Evolutionary conservation across 2,888 invertebrate genomes (phyloP).

Genomic region (Drosophila longiperda): DNA sequence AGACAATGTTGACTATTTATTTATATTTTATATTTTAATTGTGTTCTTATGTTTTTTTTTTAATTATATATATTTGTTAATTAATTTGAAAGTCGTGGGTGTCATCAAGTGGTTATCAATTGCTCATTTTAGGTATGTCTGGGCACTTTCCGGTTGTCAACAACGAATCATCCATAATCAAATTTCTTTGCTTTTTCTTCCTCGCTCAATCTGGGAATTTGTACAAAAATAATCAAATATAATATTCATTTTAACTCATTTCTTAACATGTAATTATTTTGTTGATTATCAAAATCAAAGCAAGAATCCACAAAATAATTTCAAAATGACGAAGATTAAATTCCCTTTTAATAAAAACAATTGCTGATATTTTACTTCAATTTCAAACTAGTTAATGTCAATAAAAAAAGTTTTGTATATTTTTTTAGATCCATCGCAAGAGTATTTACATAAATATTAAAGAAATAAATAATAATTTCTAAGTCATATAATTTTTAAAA

Average conservation of each 20-base stretch:
- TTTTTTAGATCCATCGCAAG: constrained; percentile 1
- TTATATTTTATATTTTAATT: background rate
- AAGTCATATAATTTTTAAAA: background rate
- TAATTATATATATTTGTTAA: constrained; percentile 46
- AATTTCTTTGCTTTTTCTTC: constrained; percentile 32
- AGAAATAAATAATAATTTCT: background rate
- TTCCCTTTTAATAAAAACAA: constrained; percentile 1
- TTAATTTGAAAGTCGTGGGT: constrained; percentile 71
- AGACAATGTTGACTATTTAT: background rate
- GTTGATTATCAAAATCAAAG: background rate
- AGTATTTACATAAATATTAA: background rate
- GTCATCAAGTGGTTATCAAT: constrained; percentile 77
- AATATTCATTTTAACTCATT: constrained; percentile 17
- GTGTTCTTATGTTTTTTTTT: constrained; percentile 11
- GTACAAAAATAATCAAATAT: background rate
- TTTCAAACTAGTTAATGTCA: background rate
- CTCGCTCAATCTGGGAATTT: background rate
- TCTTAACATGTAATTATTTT: background rate
- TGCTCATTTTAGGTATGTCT: constrained; percentile 56
- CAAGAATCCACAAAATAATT: background rate
- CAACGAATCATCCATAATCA: constrained; percentile 58
- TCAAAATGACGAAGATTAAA: background rate
- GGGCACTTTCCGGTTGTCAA: constrained; percentile 74
- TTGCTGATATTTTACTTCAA: background rate
- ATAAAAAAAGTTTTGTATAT: background rate